A percentile compares a stretch with the other conserved stretches of the same genome.
phyloP scores from a whole-genome alignment of 2,113 vertebrate genomes.

The Poeciliopsis occidentalis region DNA sequence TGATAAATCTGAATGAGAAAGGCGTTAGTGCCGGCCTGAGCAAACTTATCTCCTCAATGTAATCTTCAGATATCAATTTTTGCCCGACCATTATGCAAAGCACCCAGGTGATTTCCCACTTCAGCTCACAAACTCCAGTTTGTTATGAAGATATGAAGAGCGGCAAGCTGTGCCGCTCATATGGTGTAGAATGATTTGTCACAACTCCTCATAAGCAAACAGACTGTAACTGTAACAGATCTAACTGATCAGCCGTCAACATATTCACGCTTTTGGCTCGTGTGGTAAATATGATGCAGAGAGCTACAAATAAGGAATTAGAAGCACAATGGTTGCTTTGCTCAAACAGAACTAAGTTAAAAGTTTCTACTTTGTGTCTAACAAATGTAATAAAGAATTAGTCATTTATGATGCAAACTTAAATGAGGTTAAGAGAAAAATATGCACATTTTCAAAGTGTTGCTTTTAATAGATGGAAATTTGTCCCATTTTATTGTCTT shows the following conservation, averaged over 20 bases:
- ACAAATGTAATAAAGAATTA: background rate
- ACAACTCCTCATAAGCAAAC: conserved; percentile 6
- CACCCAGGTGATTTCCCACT: conserved; percentile 37
- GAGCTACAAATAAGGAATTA: background rate
- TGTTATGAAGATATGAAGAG: conserved; percentile 6
- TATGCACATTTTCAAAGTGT: background rate
- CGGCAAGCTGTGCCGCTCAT: background rate
- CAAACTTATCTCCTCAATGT: conserved; percentile 23
- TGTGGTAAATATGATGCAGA: conserved; percentile 2
- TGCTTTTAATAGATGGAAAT: background rate
- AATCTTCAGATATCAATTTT: conserved; percentile 24
- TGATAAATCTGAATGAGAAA: conserved; percentile 33
- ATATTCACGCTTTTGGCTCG: background rate
- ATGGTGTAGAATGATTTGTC: conserved; percentile 20
- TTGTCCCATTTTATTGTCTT: background rate
- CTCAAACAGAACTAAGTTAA: background rate
- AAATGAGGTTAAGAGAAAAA: background rate
- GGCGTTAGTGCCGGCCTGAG: conserved; percentile 24
- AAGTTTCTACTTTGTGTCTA: background rate
- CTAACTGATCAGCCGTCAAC: conserved; percentile 4
- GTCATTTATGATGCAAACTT: background rate
- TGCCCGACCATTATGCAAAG: conserved; percentile 7
- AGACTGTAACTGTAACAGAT: background rate
- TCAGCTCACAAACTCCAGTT: conserved; percentile 8
- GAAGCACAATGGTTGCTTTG: background rate